Evolutionary conservation across 2,797 vertebrate genomes (phyloP).

Genomic region (Linurgus olivaceus): DNA sequence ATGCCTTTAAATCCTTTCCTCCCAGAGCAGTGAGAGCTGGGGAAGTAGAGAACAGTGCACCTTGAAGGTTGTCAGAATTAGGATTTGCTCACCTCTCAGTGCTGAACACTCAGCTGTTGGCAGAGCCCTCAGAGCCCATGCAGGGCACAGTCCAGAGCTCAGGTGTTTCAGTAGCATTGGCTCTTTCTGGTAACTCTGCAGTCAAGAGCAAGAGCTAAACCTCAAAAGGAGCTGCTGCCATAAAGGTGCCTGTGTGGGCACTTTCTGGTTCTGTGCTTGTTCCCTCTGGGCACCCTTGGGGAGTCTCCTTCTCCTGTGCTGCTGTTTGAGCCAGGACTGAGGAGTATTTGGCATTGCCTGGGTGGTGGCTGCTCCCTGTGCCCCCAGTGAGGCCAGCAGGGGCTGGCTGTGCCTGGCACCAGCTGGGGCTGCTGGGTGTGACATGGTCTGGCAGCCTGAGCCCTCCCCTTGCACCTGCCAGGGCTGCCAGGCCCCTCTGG

Average conservation of each 20-base stretch:
- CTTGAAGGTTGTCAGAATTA: not conserved
- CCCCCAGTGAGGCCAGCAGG: no score
- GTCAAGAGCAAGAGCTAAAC: not conserved
- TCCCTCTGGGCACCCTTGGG: no score
- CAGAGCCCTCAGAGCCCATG: not conserved
- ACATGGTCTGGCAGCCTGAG: no score
- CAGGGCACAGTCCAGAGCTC: not conserved
- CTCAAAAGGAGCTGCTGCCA: not conserved
- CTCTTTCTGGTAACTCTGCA: not conserved
- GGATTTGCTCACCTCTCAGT: not conserved
- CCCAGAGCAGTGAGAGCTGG: not conserved
- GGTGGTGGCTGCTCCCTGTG: no score
- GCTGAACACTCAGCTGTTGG: not conserved
- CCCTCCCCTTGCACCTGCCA: no score
- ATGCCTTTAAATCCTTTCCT: not conserved
- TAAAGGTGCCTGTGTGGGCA: not conserved
- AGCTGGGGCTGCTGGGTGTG: no score
- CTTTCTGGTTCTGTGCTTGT: no score
- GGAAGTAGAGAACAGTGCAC: fast-evolving
- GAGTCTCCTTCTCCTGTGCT: no score
- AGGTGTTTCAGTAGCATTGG: not conserved
- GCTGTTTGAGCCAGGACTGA: no score
- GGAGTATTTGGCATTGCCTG: no score
- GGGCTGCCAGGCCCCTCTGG: no score
- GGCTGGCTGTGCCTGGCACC: no score